A percentile compares a stretch with the other conserved stretches of the same genome.
Conservation (phyloP, 1,140 invertebrate genomes). For the Sarcophaga peregrina region DNA sequence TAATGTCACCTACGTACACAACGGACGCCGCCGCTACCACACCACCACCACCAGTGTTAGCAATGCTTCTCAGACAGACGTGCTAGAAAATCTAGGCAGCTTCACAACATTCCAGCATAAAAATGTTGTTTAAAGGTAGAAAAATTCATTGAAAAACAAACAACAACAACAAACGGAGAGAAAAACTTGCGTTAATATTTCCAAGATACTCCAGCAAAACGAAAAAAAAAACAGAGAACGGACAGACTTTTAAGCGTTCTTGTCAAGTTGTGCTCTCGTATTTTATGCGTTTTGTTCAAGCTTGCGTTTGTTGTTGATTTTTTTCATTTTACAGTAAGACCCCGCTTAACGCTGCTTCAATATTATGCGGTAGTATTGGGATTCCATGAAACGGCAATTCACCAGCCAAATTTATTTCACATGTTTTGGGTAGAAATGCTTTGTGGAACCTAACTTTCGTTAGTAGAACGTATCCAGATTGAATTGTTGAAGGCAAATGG, state of each 20-base stretch:
- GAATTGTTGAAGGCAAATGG: too few relatives aligned
- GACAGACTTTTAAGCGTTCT: not conserved
- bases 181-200: not conserved
- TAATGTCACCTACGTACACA: conserved; percentile 34
- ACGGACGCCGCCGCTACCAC: not conserved
- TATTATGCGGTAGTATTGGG: too few relatives aligned
- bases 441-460: too few relatives aligned
- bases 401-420: too few relatives aligned
- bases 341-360: too few relatives aligned
- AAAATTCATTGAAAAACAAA: not conserved
- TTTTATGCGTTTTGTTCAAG: conserved; percentile 27
- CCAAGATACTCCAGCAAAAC: too few relatives aligned
- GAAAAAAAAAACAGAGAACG: too few relatives aligned
- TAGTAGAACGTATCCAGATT: too few relatives aligned
- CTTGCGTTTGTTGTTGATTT: not conserved
- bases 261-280: not conserved
- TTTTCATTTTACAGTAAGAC: too few relatives aligned
- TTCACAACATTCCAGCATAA: conserved; percentile 38
- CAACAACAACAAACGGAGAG: not conserved
- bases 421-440: too few relatives aligned
- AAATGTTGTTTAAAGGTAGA: conserved; percentile 24
- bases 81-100: not conserved
- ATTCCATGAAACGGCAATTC: too few relatives aligned
- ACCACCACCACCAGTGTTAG: not conserved
- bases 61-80: conserved; percentile 6